Conservation (phyloP, 2,113 vertebrate species). For the Axis porcinus region DNA sequence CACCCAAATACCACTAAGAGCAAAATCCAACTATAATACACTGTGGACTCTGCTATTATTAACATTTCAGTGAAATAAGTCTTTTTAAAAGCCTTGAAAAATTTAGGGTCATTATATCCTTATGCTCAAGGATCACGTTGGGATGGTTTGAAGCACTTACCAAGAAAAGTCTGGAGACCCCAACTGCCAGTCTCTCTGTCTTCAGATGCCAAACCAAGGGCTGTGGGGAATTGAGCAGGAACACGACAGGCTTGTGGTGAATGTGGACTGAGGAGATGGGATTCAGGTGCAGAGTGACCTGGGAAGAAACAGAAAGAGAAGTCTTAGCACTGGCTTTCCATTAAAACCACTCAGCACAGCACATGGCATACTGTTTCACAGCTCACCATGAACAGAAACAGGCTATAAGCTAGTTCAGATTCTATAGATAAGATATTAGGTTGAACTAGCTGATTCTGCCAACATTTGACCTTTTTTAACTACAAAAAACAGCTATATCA, state of each 20-base stretch:
- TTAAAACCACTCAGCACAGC: background rate
- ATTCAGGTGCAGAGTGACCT: slow-evolving; percentile 92
- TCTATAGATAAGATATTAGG: background rate
- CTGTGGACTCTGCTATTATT: background rate
- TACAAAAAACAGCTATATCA: background rate
- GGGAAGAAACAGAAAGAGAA: slow-evolving; percentile 43
- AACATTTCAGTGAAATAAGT: slow-evolving; percentile 19
- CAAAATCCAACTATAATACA: background rate
- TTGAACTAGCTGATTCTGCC: background rate
- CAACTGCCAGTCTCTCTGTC: slow-evolving; percentile 88
- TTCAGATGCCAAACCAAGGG: slow-evolving; percentile 91
- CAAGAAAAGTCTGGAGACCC: slow-evolving; percentile 88
- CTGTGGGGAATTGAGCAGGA: slow-evolving; percentile 92
- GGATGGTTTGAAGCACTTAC: slow-evolving; percentile 83
- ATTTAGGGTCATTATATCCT: background rate
- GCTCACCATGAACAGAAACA: background rate
- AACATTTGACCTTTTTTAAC: background rate
- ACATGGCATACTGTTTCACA: background rate
- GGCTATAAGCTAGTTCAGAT: background rate
- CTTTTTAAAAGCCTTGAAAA: background rate
- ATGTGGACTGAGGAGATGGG: slow-evolving; percentile 91
- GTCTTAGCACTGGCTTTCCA: background rate
- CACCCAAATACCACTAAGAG: background rate
- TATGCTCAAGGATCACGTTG: background rate
- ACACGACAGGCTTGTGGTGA: slow-evolving; percentile 93